A percentile compares a stretch with the other conserved stretches of the same genome.
Evolutionary conservation across 1,140 invertebrate genomes (phyloP).

Genomic region (Pristionchus pacificus): DNA sequence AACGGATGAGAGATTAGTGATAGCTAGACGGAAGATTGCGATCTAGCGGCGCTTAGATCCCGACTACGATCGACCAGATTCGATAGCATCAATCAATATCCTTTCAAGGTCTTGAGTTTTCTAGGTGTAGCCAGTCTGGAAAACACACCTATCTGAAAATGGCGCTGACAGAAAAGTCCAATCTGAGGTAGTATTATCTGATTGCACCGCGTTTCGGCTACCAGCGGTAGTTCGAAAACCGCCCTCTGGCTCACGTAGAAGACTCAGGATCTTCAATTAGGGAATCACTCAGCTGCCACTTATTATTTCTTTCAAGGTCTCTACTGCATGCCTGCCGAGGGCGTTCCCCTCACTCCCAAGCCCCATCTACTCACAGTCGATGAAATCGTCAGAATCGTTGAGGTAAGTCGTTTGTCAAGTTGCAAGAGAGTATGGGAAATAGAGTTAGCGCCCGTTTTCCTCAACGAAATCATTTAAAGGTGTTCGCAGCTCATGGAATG

Average conservation of each 20-base stretch:
- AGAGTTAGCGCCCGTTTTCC: background rate
- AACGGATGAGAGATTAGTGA: too few species aligned
- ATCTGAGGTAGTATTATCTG: too few species aligned
- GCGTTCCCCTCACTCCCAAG: conserved; percentile 69
- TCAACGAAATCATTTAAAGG: conserved; percentile 58
- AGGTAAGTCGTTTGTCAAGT: background rate
- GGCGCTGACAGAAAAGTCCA: too few species aligned
- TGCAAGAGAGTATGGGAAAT: too few species aligned
- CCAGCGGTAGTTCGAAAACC: conserved; percentile 6
- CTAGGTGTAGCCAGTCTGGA: too few species aligned
- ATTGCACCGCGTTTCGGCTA: conserved; percentile 10
- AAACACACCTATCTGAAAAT: too few species aligned
- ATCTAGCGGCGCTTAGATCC: too few species aligned
- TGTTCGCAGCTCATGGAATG: conserved; percentile 85
- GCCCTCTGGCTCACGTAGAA: background rate
- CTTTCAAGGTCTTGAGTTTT: too few species aligned
- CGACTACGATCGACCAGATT: too few species aligned
- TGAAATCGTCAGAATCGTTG: conserved; percentile 74
- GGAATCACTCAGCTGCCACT: background rate
- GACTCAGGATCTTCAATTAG: background rate
- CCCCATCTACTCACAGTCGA: conserved; percentile 72
- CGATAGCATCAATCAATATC: too few species aligned
- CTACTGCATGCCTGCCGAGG: conserved; percentile 94
- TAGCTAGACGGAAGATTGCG: too few species aligned
- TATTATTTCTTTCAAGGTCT: conserved; percentile 65